Base-by-base conservation (phyloP, 1,140 invertebrate genomes). In the Octopus sinensis region DNA sequence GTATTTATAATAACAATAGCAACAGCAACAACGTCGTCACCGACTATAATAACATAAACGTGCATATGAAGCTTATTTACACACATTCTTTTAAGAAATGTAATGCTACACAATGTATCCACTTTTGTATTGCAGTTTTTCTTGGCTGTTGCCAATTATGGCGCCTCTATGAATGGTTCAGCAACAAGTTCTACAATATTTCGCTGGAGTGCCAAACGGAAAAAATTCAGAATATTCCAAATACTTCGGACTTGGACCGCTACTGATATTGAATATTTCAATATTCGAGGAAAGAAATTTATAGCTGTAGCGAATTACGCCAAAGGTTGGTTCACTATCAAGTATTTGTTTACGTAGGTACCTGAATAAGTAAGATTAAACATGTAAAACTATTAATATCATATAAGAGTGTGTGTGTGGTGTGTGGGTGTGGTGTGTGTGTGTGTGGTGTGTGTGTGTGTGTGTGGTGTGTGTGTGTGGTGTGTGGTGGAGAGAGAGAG, bases 231-330 rank as follows among this genome's bases (percentile, higher is more conserved):
- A 68, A 75, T 82, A 6, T 87, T 86, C 78, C 90, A 90, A 79
- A 81, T 85, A 4, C 82, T 90, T 12, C 78, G 84, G 51, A 90
- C 89, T 23, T 89, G 85, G 84, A 88, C 86, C 13, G 89, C 90
- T 23, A 84, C 89, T 73, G 90, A 90, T 82, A 83, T 90, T 78
- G 90, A 90, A 80, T 84, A 86, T 79, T 90, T 90, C 80, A 56
- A 76, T 43, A 89, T 90, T n/a, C 84, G 86, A 2, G 86, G 85
- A 7, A 80, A 87, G 52, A 85, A 90, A 81, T 90, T 86, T 81
- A 83, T 90, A 1, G 90, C 88, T 17, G 86, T 90, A 0, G 89
- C 89, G 6, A 90, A 90, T 82, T 87, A 90, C 79, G 88, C 86
- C 6, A 83, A 87, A 86, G 88, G 88, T 90, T 83, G 23, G 75